phyloP scores from a whole-genome alignment of 2,797 vertebrate species.

The Astyanax mexicanus region DNA sequence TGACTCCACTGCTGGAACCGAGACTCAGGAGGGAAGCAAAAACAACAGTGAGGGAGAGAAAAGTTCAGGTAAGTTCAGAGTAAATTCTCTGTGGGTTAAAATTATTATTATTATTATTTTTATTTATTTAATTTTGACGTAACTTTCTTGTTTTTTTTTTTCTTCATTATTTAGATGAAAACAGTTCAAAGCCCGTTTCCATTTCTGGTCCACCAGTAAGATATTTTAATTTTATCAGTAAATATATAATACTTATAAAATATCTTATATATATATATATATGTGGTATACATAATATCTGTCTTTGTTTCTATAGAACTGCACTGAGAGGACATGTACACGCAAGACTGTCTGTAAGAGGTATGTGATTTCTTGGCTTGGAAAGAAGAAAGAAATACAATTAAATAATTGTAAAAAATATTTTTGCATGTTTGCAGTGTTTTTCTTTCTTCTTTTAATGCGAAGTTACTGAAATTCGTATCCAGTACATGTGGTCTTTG shows the following conservation, averaged over 20 bases:
- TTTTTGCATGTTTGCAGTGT: no score
- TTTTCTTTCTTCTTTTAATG: no score
- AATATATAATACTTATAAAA: no score
- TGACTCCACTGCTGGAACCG: not conserved
- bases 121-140: no score
- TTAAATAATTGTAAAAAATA: no score
- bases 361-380: slow-evolving; percentile 80
- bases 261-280: no score
- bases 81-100: no score
- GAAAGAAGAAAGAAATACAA: no score
- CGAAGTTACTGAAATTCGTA: no score
- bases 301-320: slow-evolving; percentile 67
- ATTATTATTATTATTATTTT: no score
- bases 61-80: slow-evolving; percentile 40
- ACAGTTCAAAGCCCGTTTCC: slow-evolving; percentile 8
- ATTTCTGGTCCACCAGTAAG: slow-evolving; percentile 67
- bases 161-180: slow-evolving; percentile 47
- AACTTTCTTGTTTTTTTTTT: not conserved
- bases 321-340: slow-evolving; percentile 76
- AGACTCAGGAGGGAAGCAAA: slow-evolving; percentile 47
- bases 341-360: slow-evolving; percentile 83
- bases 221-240: not conserved
- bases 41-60: slow-evolving; percentile 37
- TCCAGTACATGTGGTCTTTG: no score
- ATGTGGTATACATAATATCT: no score